A percentile compares a stretch with the other conserved stretches of the same genome.
Evolutionary conservation across 1,140 invertebrate species (phyloP).

Genomic region (Pseudomyrmex gracilis): DNA sequence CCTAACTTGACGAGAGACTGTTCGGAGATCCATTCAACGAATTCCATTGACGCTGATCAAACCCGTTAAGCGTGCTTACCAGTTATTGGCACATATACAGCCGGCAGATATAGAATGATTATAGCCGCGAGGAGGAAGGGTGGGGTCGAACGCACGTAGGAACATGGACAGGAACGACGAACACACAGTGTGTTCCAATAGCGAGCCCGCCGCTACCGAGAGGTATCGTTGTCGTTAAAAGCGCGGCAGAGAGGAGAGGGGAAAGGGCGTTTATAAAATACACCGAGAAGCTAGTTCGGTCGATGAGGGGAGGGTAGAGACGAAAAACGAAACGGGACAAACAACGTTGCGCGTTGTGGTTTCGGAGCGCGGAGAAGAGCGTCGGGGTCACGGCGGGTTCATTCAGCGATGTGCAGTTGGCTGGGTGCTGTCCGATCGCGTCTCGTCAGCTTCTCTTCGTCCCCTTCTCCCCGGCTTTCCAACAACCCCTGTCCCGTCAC

Average conservation of each 20-base stretch:
- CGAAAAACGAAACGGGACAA: not conserved
- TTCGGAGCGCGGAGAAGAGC: slow-evolving; percentile 39
- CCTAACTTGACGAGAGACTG: slow-evolving; percentile 14
- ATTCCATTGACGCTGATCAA: slow-evolving; percentile 46
- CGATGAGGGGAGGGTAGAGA: not conserved
- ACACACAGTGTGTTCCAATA: not conserved
- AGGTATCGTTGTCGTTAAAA: not conserved
- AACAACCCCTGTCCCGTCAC: slow-evolving; percentile 13
- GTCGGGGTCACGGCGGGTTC: slow-evolving; percentile 78
- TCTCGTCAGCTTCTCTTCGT: slow-evolving; percentile 22
- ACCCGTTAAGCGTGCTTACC: slow-evolving; percentile 40
- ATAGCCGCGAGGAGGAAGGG: not conserved
- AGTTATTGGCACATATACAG: slow-evolving; percentile 20
- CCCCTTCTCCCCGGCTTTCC: slow-evolving; percentile 8
- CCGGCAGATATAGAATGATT: slow-evolving; percentile 22
- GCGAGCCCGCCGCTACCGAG: not conserved
- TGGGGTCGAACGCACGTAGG: not conserved
- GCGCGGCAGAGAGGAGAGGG: not conserved
- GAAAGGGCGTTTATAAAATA: slow-evolving; percentile 46
- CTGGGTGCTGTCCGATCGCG: slow-evolving; percentile 54
- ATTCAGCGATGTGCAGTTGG: slow-evolving; percentile 75
- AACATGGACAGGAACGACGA: not conserved
- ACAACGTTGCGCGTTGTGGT: slow-evolving; percentile 22
- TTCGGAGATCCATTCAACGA: slow-evolving; percentile 40
- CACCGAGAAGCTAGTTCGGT: not conserved